Base-by-base conservation (phyloP, 2,797 vertebrate genomes). In the Premnoplex brunnescens region DNA sequence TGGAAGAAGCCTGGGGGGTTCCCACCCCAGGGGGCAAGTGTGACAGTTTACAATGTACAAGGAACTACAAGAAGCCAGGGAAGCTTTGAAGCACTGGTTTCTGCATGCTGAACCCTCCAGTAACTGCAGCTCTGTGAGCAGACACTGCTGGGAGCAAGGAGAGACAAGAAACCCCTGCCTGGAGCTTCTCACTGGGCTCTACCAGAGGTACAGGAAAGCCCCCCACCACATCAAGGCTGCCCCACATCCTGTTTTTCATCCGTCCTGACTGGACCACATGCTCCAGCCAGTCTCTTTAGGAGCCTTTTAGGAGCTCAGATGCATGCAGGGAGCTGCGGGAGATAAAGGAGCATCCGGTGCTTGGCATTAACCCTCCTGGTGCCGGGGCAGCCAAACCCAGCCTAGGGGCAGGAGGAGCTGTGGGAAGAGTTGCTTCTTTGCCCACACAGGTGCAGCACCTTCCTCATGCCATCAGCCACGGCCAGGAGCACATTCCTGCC, bases 31-130 rank as follows among this genome's bases (percentile, higher is more conserved):
- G 58, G 90, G 88, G 60, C 19, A 59, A 71, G 46, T 8, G 2
- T 59, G 55, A 66, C 74, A 60, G n/a, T 54, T 72, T 94, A 58
- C 2, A 2, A 11, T 12, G 24, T 39, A 81, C 52, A 82, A 59
- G 21, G 46, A 94, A 84, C 95, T 93, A 94, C 62, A 76, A 49
- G 76, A 78, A 91, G 91, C 55, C 77, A 93, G 91, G 91, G 87
- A 75, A 93, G 95, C 96, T 96, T 96, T 95, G 95, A 96, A 95
- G 95, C 96, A 96, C 88, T 76, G 88, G 87, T 85, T 52, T 89
- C 79, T 2, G 6, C 73, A 41, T 90, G 79, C 87, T 81, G 79
- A 92, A 82, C 52, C 54, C 63, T 63, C 14, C 62, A 68, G 5
- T 52, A 88, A 79, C 12, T 46, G 76, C 80, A 93, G 87, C 44